Evolutionary conservation across 2,797 vertebrate genomes (phyloP).

Genomic region (Syngnathus rostellatus): DNA sequence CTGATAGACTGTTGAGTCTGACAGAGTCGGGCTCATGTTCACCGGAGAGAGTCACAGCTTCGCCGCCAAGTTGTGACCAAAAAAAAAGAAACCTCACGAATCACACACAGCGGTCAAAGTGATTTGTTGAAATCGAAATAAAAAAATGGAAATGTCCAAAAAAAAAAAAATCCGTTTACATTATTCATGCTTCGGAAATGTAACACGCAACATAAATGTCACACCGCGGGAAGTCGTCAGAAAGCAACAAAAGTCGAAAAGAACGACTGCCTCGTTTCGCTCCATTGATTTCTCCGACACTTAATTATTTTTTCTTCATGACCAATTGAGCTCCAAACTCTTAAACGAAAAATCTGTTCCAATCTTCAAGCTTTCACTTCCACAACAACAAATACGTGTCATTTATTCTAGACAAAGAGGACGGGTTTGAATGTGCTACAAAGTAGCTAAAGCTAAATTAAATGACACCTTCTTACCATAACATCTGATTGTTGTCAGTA

Average conservation of each 20-base stretch:
- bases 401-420: conserved; percentile 32
- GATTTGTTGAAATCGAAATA: no score
- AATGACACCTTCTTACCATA: background rate
- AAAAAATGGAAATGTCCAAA: background rate
- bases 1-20: conserved; percentile 63
- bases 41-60: conserved; percentile 46
- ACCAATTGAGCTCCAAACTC: conserved; percentile 44
- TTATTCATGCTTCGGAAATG: background rate
- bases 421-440: background rate
- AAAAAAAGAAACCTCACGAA: conserved; percentile 23
- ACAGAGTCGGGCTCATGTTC: conserved; percentile 58
- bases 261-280: conserved; percentile 34
- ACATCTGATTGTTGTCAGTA: background rate
- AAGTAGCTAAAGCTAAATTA: background rate
- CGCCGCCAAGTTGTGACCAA: conserved; percentile 38
- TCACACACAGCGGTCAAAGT: conserved; percentile 3
- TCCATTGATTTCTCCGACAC: conserved; percentile 31
- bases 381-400: conserved; percentile 35
- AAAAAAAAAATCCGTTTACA: no score
- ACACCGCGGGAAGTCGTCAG: conserved; percentile 6
- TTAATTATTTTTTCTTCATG: conserved; percentile 22
- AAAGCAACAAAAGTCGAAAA: conserved; percentile 13
- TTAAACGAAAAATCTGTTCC: conserved; percentile 33
- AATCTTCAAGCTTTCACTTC: conserved; percentile 42
- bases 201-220: background rate